Percentiles rank a stretch among this genome's conserved stretches.
Conservation (phyloP, 2,113 vertebrate species). For the Ifrita kowaldi region DNA sequence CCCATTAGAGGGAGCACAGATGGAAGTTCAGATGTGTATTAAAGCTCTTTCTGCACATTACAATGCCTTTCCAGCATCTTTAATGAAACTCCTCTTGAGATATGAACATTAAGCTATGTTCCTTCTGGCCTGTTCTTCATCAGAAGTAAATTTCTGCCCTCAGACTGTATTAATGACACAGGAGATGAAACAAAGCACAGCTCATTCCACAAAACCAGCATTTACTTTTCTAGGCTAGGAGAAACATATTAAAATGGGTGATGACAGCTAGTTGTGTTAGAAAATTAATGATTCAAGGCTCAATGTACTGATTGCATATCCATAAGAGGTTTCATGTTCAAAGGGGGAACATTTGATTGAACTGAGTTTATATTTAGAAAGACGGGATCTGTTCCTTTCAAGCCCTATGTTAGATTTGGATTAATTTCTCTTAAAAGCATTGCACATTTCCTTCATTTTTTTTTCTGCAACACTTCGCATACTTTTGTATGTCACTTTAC, state of each 20-base stretch:
- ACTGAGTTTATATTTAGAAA: slow-evolving; percentile 30
- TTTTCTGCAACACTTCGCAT: background rate
- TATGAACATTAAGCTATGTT: background rate
- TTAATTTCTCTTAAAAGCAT: background rate
- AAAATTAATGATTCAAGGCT: slow-evolving; percentile 31
- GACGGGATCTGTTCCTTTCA: background rate
- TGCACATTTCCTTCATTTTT: background rate
- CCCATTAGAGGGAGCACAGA: background rate
- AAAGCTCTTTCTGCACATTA: background rate
- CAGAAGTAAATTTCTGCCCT: slow-evolving; percentile 15
- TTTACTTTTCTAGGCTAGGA: slow-evolving; percentile 11
- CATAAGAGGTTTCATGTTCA: slow-evolving; percentile 27
- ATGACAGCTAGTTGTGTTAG: slow-evolving; percentile 26
- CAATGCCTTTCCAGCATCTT: background rate
- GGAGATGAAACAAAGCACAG: slow-evolving; percentile 34
- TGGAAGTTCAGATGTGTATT: background rate
- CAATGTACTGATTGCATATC: slow-evolving; percentile 34
- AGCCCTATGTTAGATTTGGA: background rate
- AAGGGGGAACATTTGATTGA: slow-evolving; percentile 20
- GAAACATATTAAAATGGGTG: background rate
- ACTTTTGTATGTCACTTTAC: background rate
- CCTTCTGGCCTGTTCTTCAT: background rate
- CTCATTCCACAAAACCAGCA: background rate
- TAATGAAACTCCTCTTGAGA: slow-evolving; percentile 6
- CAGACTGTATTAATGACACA: slow-evolving; percentile 12